phyloP scores from a whole-genome alignment of 2,888 invertebrate species.

The Norana najaformis region DNA sequence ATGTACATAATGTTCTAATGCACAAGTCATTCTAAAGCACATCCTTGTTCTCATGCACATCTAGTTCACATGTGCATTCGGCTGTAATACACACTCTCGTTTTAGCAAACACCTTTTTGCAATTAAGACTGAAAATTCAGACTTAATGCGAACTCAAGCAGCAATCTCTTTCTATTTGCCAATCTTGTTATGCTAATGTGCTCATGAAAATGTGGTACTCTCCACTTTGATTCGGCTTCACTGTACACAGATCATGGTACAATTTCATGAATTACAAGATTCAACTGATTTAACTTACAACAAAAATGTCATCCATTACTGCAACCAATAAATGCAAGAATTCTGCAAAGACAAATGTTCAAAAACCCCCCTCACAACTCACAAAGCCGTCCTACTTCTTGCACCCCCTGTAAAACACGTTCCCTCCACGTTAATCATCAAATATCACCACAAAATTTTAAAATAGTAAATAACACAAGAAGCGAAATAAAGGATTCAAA shows the following conservation, averaged over 20 bases:
- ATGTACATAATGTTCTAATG: neutral
- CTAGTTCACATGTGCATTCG: neutral
- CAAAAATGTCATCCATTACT: neutral
- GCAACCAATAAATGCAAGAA: neutral
- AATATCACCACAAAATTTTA: neutral
- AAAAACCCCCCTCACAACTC: too few species aligned
- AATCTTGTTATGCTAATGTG: neutral
- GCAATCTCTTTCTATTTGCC: neutral
- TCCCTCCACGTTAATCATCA: neutral
- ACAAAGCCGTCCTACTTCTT: too few species aligned
- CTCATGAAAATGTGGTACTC: neutral
- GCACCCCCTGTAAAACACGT: neutral
- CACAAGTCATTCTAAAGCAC: too few species aligned
- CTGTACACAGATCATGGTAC: neutral
- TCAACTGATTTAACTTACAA: neutral
- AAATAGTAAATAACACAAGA: neutral
- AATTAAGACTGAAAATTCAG: neutral
- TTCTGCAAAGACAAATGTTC: too few species aligned
- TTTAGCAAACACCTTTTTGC: too few species aligned
- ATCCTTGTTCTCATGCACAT: neutral
- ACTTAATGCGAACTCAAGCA: neutral
- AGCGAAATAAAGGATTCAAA: neutral
- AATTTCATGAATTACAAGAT: neutral
- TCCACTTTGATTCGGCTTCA: neutral
- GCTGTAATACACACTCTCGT: too few species aligned